phyloP scores from a whole-genome alignment of 2,888 invertebrate genomes.

The Lacanobia oleracea region DNA sequence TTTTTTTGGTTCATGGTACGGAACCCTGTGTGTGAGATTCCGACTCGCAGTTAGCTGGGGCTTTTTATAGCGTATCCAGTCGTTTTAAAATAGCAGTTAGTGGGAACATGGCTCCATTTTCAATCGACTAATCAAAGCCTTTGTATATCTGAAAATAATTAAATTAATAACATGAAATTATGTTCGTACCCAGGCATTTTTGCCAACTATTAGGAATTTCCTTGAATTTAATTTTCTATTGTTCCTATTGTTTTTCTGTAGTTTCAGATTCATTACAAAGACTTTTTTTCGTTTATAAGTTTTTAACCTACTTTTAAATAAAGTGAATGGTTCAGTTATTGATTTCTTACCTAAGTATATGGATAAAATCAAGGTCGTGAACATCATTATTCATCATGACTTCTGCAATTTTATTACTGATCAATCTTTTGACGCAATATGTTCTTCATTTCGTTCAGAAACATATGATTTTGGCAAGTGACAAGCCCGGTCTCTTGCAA shows the following conservation, averaged over 20 bases:
- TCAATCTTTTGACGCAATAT: too few species aligned
- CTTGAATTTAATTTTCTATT: slow-evolving; percentile 29
- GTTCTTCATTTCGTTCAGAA: too few species aligned
- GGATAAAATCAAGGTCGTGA: background rate
- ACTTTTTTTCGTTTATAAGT: background rate
- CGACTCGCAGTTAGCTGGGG: too few species aligned
- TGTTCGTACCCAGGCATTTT: slow-evolving; percentile 10
- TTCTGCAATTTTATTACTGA: background rate
- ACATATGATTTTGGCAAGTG: too few species aligned
- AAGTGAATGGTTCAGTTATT: slow-evolving; percentile 8
- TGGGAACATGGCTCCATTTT: background rate
- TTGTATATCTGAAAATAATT: slow-evolving; percentile 21
- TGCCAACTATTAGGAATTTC: background rate
- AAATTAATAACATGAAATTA: slow-evolving; percentile 23
- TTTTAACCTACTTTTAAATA: background rate
- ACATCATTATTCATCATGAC: background rate
- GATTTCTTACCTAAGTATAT: background rate
- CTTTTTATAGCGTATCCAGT: background rate
- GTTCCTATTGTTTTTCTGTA: slow-evolving; percentile 12
- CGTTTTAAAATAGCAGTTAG: background rate
- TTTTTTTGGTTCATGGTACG: too few species aligned
- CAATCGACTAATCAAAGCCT: slow-evolving; percentile 15
- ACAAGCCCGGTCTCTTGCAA: too few species aligned
- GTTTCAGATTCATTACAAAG: slow-evolving; percentile 6
- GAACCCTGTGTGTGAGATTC: too few species aligned